Conservation (phyloP, 1,140 invertebrate genomes). For the Lucilia sericata region DNA sequence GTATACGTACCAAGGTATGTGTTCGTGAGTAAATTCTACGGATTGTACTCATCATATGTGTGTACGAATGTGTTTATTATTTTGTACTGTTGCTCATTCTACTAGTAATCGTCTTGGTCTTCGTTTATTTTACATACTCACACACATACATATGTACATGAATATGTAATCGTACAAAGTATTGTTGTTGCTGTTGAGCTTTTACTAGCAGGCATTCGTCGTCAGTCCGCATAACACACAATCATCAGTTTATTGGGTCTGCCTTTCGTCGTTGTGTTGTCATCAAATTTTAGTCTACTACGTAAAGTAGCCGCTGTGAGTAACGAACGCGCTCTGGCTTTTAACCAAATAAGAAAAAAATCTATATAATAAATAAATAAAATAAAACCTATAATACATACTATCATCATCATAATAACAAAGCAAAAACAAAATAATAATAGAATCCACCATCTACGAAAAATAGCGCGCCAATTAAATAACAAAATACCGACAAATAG, state of each 20-base stretch:
- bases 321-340: slow-evolving; percentile 31
- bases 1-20: background rate
- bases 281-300: slow-evolving; percentile 43
- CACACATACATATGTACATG: background rate
- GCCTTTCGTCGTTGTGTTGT: slow-evolving; percentile 26
- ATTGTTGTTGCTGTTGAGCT: slow-evolving; percentile 19
- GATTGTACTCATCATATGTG: background rate
- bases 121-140: background rate
- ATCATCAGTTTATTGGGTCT: slow-evolving; percentile 36
- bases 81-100: slow-evolving; percentile 17
- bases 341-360: slow-evolving; percentile 29
- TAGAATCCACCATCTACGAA: background rate
- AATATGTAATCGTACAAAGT: background rate
- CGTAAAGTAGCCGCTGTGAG: slow-evolving; percentile 39
- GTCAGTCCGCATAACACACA: background rate
- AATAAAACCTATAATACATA: background rate
- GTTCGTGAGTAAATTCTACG: background rate
- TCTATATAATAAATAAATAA: too few relatives aligned
- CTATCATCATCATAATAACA: background rate
- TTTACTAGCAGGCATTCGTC: background rate
- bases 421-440: slow-evolving; percentile 8
- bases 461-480: slow-evolving; percentile 31
- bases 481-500: slow-evolving; percentile 7
- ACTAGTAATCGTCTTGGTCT: background rate
- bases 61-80: too few relatives aligned